Percentiles rank a stretch among this genome's conserved stretches.
phyloP scores from a whole-genome alignment of 2,113 vertebrate genomes.

The Dinomys branickii region DNA sequence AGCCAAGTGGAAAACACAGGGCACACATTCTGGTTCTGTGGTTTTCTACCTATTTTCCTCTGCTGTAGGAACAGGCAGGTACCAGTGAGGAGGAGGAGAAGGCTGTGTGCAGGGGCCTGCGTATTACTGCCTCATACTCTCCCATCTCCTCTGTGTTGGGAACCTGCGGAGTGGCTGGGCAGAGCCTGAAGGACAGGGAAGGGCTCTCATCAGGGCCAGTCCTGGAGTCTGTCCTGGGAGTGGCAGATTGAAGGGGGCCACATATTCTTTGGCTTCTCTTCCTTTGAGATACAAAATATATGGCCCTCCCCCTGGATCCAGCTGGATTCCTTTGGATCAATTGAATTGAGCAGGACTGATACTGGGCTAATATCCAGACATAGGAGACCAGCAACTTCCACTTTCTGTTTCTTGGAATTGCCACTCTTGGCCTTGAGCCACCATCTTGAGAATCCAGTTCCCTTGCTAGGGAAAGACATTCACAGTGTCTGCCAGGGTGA shows the following conservation, averaged over 20 bases:
- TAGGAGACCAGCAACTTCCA: neutral
- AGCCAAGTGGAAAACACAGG: too few species aligned
- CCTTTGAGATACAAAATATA: neutral
- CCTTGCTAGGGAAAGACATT: neutral
- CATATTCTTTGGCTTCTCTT: neutral
- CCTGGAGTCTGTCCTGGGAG: neutral
- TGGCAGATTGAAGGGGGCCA: neutral
- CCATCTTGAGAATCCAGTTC: neutral
- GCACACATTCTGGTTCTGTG: neutral
- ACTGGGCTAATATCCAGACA: neutral
- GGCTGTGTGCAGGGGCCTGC: neutral
- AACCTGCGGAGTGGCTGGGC: too few species aligned
- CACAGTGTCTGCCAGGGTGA: neutral
- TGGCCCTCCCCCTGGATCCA: neutral
- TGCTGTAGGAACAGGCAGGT: neutral
- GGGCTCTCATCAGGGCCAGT: neutral
- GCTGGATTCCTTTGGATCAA: neutral
- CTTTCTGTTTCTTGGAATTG: neutral
- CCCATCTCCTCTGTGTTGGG: neutral
- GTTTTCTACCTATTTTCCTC: neutral
- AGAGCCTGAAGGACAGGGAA: neutral
- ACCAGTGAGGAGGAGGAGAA: too few species aligned
- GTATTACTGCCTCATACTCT: neutral
- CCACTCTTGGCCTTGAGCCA: neutral
- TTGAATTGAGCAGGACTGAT: too few species aligned